Base-by-base conservation (phyloP, 2,113 vertebrate species). In the Vimba vimba region DNA sequence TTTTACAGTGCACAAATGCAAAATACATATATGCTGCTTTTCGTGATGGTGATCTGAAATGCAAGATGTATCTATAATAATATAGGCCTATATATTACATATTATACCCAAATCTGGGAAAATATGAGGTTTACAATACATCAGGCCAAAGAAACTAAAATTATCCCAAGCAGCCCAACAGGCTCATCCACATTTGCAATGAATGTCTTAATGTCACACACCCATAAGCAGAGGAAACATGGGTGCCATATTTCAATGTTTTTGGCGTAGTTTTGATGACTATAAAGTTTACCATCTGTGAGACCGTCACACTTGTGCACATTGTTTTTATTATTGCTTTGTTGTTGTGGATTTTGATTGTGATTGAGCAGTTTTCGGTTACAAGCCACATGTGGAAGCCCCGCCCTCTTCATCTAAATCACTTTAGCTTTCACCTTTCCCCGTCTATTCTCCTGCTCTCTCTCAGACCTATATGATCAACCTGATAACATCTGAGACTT, bases 341-440 rank as follows among this genome's bases (percentile, higher is more conserved):
- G 12, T 45, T 62, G 19, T 60, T 45, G 33, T 62, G 23, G 5
- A 33, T 50, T 47, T 47, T 5, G 11, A 15, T 19, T 5, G 55
- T 50, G 45, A 76, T 30, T 30, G 74, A 76, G 36, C 10, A 36
- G 68, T 33, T 60, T 60, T 79, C 55, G 1, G 21, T 60, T 60
- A 4, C 27, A 39, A 23, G 55, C 33, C 39, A 47, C 12, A 3
- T 27, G 59, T 27, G 43, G 23, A 50, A 21, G 59, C 60, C n/a
- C 59, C 60, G 17, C 59, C 59, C 79, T 21, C 60, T 33, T 80
- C 25, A 76, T 27, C 36, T 62, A 17, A 45, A 12, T 30, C 33
- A 45, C 36, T 85, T 60, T 1, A 80, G 7, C 77, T 87, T 79
- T 85, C 90, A 71, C 87, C 79, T 86, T 86, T 25, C 84, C 43